phyloP scores from a whole-genome alignment of 2,113 vertebrate genomes.

The cattle (Bos taurus) region DNA sequence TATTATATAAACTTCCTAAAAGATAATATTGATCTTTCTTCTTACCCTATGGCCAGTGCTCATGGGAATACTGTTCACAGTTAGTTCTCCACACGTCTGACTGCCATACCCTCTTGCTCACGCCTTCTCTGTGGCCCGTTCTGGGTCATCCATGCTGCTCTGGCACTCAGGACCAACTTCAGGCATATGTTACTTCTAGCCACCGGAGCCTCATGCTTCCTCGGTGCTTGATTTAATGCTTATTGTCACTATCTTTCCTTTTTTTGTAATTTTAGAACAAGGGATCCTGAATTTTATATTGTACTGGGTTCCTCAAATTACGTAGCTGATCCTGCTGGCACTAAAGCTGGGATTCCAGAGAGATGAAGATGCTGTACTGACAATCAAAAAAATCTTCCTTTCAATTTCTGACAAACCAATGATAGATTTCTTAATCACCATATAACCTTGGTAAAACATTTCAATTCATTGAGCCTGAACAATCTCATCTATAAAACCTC shows the following conservation, averaged over 20 bases:
- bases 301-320: neutral
- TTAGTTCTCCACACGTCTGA: neutral
- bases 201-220: neutral
- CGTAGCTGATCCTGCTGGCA: neutral
- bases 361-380: neutral
- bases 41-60: neutral
- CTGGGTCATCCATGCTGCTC: neutral
- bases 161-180: neutral
- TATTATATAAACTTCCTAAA: neutral
- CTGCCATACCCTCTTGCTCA: neutral
- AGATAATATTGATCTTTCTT: neutral
- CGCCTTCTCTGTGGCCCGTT: neutral
- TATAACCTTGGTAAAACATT: neutral
- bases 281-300: neutral
- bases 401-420: neutral
- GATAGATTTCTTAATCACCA: neutral
- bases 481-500: neutral
- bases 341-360: neutral
- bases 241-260: neutral
- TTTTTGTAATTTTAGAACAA: neutral
- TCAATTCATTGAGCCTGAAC: neutral
- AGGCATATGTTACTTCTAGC: accelerated
- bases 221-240: neutral
- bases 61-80: neutral
- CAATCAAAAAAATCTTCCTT: neutral